These are phyloP conservation scores for Gymnosoma rotundatum DNA, from an alignment of 2,888 invertebrate genomes.

Conservation along the genomic window DNA sequence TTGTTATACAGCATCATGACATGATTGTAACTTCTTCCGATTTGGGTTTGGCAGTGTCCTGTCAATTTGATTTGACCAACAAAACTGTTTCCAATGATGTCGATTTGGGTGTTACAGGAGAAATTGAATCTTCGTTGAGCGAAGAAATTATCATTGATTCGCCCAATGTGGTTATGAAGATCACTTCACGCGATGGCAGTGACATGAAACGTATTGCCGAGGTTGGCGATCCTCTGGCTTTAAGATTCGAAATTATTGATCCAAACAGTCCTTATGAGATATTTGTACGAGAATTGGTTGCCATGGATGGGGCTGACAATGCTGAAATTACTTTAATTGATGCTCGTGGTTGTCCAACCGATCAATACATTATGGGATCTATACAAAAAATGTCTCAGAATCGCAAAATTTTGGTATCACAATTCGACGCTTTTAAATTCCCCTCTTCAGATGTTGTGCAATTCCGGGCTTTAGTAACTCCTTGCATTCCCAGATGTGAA, in stretches of 20 bases:
- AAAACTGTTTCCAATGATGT: conserved; percentile 97
- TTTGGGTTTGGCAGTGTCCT: conserved; percentile 95
- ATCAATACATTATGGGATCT: conserved; percentile 97
- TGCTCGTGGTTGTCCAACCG: conserved; percentile 95
- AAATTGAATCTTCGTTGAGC: conserved; percentile 92
- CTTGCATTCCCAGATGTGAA: conserved; percentile 96
- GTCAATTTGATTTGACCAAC: conserved; percentile 96
- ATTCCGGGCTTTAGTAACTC: conserved; percentile 96
- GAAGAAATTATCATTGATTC: conserved; percentile 97
- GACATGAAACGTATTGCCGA: conserved; percentile 93
- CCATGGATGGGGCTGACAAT: conserved; percentile 96
- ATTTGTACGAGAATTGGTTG: conserved; percentile 95
- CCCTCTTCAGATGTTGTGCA: conserved; percentile 97
- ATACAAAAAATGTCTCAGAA: conserved; percentile 91
- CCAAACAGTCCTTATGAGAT: conserved; percentile 97
- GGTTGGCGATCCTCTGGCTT: conserved; percentile 95
- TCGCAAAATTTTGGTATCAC: conserved; percentile 92
- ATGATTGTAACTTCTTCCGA: conserved; percentile 97
- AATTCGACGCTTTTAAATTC: conserved; percentile 98
- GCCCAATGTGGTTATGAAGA: conserved; percentile 97
- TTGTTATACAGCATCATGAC: conserved; percentile 97
- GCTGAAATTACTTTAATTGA: conserved; percentile 96
- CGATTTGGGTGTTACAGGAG: conserved; percentile 93
- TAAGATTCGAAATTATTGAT: conserved; percentile 95
- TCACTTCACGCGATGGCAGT: conserved; percentile 92